Evolutionary conservation across 2,113 vertebrate genomes (phyloP).

Genomic region (Pycnonotus jocosus): DNA sequence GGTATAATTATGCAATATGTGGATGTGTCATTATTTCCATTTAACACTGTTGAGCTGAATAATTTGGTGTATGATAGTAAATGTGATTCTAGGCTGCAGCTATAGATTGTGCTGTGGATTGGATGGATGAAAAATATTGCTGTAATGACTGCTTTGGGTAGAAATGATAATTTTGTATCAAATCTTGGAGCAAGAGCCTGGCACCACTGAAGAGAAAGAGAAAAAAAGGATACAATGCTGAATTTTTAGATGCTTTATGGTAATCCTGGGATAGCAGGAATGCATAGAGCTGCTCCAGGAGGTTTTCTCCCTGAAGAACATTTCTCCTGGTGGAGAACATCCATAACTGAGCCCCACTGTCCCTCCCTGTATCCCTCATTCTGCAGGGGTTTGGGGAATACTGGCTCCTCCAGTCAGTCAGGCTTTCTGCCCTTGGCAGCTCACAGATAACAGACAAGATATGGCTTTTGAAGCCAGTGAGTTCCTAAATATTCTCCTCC

Average conservation of each 20-base stretch:
- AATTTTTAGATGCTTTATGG: neutral
- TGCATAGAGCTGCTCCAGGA: neutral
- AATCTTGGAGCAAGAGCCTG: neutral
- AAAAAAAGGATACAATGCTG: neutral
- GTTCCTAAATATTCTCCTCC: neutral
- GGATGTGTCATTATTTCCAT: neutral
- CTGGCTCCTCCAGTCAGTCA: neutral
- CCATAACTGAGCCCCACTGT: neutral
- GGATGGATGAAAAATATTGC: neutral
- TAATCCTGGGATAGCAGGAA: neutral
- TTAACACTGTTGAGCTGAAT: neutral
- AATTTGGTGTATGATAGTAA: neutral
- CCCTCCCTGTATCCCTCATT: neutral
- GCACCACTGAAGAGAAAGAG: neutral
- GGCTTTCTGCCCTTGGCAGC: neutral
- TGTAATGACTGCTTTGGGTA: neutral
- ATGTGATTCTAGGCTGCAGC: neutral
- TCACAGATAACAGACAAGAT: conserved; percentile 6
- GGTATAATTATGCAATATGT: neutral
- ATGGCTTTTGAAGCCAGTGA: neutral
- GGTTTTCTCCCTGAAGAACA: neutral
- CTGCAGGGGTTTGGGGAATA: neutral
- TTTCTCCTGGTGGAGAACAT: neutral
- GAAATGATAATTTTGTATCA: neutral
- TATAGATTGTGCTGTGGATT: neutral